Evolutionary conservation across 2,888 invertebrate species (phyloP), one percentile per base, ranked within the genome.

Genomic region (Pecten maximus): DNA sequence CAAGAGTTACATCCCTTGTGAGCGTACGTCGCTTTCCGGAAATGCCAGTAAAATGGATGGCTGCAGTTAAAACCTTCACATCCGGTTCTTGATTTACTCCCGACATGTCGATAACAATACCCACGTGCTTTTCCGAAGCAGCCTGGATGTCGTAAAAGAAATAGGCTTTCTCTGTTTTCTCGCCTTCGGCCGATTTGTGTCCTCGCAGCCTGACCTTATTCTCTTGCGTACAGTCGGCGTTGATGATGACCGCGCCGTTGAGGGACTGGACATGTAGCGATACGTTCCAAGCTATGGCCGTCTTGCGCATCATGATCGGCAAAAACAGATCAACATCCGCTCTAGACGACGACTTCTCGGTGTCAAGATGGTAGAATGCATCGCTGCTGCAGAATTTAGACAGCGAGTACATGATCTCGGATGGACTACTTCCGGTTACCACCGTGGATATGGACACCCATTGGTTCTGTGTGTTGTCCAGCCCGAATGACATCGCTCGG

Each of bases 361-460:
- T 94, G 89, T 95, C 95, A 2, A 96, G 92, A 93, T 95, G 95
- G 92, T 95, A 96, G 93, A 95, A 95, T 0, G 96, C 95, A 74
- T 96, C 95, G 87, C 95, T 96, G 91, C 96, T 95, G 92, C 96
- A 96, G 60, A 92, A 92, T 88, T 95, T 95, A 3, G 96, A 95
- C 35, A 96, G 88, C 89, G 94, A 91, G 93, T 94, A 96, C 88
- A 95, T 93, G 19, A 94, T 89, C 54, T 96, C 95, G 0, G 96
- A 95, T 40, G 95, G 92, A 86, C 94, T 93, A 44, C 94, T 95
- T 40, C 94, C 95, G 23, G 96, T 95, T 6, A 95, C 95, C 15
- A 96, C 93, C n/a, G 95, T 94, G 12, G 95, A 94, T 19, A 96
- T 94, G 89, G 94, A 95, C n/a, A 96, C 94, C 93, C 95, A 94